Evolutionary conservation across 1,140 invertebrate genomes (phyloP), one percentile per base, ranked within the genome.

Genomic region (Calosoma granatense): DNA sequence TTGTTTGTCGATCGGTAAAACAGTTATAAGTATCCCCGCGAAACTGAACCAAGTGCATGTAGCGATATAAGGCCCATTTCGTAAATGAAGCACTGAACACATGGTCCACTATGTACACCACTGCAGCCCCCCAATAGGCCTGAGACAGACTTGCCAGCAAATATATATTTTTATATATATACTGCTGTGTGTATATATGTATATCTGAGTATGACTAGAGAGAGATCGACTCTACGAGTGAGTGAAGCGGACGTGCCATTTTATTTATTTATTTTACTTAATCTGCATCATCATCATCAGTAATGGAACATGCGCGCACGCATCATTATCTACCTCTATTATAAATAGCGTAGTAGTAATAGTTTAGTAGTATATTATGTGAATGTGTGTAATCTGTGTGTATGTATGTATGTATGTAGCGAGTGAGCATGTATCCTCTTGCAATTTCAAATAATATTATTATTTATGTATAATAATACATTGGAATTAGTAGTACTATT

Each of bases 221-320:
- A 47, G 41, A 47, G 41, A 47, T 47, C 41, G 17, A 47, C 41
- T 47, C 9, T 47, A 47, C 41, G 41, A 47, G 56, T 41, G 22
- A 43, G 22, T 39, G 36, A 54, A 41, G 56, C 51, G 51, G 36
- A 41, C 20, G 51, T 36, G 20, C 51, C 56, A 19, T 56, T 43
- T 56, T 56, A 17, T 41, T 15, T 55, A 39, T 2, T 55, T 39
- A 11, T 22, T 11, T 54, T 11, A 6, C n/a, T 20, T 14, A 20
- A 22, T 21, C 26, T 9, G 4, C 21, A n/a, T 22, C 20, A 9
- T 54, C 26, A 54, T 54, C 26, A 20, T 20, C 26, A 4, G n/a
- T 51, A 36, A 6, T 36, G 6, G 26, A 36, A 36, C 26, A n/a
- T n/a, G 26, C n/a, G 26, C 26, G 26, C 26, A 36, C 26, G 26